phyloP scores from a whole-genome alignment of 2,888 invertebrate genomes.

The Holacanthella duospinosa region DNA sequence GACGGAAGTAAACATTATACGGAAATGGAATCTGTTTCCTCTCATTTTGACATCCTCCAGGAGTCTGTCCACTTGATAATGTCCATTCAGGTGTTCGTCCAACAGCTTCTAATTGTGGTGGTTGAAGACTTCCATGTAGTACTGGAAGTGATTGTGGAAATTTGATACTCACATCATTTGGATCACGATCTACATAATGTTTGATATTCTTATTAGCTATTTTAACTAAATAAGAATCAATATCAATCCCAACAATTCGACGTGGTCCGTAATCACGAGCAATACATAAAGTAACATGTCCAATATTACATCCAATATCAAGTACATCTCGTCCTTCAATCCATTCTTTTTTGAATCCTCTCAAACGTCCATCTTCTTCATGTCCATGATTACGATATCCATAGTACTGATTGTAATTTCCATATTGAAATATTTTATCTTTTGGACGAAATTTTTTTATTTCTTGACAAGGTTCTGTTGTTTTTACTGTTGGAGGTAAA shows the following conservation, averaged over 20 bases:
- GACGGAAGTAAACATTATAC: conserved; percentile 77
- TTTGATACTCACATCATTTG: conserved; percentile 38
- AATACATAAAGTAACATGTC: conserved; percentile 82
- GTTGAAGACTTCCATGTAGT: conserved; percentile 68
- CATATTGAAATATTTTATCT: conserved; percentile 75
- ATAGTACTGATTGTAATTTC: conserved; percentile 93
- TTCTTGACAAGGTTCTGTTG: too few species aligned
- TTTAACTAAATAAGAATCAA: conserved; percentile 74
- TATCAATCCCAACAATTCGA: conserved; percentile 85
- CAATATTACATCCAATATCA: conserved; percentile 96
- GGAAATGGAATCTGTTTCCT: conserved; percentile 54
- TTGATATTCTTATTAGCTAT: conserved; percentile 63
- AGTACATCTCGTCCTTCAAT: conserved; percentile 83
- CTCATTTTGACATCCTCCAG: conserved; percentile 36
- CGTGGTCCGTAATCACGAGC: conserved; percentile 75
- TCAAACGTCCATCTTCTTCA: conserved; percentile 71
- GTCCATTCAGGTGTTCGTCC: conserved; percentile 25
- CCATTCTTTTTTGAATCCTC: conserved; percentile 68
- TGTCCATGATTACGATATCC: conserved; percentile 80
- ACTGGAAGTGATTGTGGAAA: conserved; percentile 85
- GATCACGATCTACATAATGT: conserved; percentile 51
- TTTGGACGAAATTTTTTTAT: conserved; percentile 57
- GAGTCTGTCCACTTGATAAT: conserved; percentile 42
- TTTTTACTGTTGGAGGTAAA: conserved; percentile 13
- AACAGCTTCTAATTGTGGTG: conserved; percentile 39